These are phyloP conservation scores for Rhagonycha lutea DNA, from an alignment of 2,888 invertebrate genomes.

Conservation along the genomic window DNA sequence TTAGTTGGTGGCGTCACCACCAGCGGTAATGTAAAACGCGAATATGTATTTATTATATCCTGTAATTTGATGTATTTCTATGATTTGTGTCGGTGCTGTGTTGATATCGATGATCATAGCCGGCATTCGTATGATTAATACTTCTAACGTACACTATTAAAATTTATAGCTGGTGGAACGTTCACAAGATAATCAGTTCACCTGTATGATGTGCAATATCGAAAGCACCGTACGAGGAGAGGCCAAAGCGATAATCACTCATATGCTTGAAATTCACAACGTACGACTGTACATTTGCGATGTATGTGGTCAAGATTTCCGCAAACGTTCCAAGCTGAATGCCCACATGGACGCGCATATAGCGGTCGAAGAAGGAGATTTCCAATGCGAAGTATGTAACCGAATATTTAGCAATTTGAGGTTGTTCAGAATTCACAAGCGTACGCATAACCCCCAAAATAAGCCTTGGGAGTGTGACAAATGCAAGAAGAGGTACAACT, in stretches of 20 bases:
- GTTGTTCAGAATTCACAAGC: constrained; percentile 65
- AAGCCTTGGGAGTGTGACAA: constrained; percentile 67
- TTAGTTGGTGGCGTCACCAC: no score
- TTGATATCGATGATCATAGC: no score
- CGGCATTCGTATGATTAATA: no score
- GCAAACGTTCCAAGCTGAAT: constrained; percentile 65
- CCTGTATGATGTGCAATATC: constrained; percentile 59
- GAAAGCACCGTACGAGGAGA: constrained; percentile 56
- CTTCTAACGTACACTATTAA: background rate
- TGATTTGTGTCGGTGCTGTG: background rate
- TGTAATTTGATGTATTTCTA: no score
- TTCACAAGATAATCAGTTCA: constrained; percentile 56
- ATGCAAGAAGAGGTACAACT: constrained; percentile 72
- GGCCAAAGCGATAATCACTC: constrained; percentile 64
- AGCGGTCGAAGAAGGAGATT: constrained; percentile 65
- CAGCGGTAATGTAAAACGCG: no score
- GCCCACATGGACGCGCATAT: constrained; percentile 68
- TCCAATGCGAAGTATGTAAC: constrained; percentile 67
- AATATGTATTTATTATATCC: no score
- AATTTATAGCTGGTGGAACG: constrained; percentile 33
- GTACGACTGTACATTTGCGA: constrained; percentile 71
- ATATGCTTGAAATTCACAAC: constrained; percentile 65
- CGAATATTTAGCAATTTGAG: constrained; percentile 65
- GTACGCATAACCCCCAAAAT: constrained; percentile 65
- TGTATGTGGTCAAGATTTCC: constrained; percentile 68